Conservation (phyloP, 1,140 invertebrate species). For the Ephestia elutella region DNA sequence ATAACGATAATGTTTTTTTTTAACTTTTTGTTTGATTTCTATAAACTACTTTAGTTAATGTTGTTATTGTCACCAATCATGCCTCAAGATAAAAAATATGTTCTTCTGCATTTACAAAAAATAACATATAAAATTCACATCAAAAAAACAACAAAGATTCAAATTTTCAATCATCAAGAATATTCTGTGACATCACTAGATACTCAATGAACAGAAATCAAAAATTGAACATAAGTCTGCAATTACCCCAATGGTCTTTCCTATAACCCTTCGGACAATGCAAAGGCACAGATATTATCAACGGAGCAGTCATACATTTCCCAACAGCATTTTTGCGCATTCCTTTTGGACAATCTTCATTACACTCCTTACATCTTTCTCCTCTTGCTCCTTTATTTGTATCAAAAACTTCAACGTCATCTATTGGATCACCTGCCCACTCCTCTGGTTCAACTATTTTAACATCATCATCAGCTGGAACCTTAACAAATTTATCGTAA, state of each 20-base stretch:
- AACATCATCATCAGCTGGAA: constrained; percentile 8
- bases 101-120: too few relatives aligned
- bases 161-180: too few relatives aligned
- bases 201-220: background rate
- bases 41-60: too few relatives aligned
- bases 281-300: constrained; percentile 45
- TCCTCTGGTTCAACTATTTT: constrained; percentile 2
- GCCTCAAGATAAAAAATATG: too few relatives aligned
- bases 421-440: constrained; percentile 16
- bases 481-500: constrained; percentile 33
- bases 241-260: constrained; percentile 46
- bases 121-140: too few relatives aligned
- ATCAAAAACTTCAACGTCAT: constrained; percentile 51
- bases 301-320: constrained; percentile 34
- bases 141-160: too few relatives aligned
- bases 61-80: too few relatives aligned
- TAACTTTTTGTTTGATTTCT: too few relatives aligned
- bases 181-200: too few relatives aligned
- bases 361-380: constrained; percentile 31
- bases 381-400: constrained; percentile 37
- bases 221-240: constrained; percentile 27
- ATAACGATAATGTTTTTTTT: too few relatives aligned
- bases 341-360: constrained; percentile 36
- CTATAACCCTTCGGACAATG: constrained; percentile 54
- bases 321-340: constrained; percentile 32